A percentile compares a stretch with the other conserved stretches of the same genome.
These are phyloP conservation scores for Cepphus grylle DNA, from an alignment of 2,113 vertebrate species.

Conservation along the genomic window DNA sequence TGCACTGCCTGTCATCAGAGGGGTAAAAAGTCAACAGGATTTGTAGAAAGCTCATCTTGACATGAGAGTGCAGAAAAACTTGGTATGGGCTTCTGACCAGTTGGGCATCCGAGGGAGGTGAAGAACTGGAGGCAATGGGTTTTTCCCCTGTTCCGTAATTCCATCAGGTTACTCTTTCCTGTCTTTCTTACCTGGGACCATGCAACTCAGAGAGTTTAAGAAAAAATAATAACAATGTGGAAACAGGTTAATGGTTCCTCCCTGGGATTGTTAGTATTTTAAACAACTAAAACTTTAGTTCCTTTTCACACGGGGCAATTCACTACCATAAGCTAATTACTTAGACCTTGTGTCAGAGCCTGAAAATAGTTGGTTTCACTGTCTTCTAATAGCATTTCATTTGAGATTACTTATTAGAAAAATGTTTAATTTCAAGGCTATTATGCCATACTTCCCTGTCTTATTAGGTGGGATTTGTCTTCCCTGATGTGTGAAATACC, in stretches of 20 bases:
- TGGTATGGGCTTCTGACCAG: accelerated
- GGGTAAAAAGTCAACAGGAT: background rate
- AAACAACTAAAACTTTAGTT: background rate
- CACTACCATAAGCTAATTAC: background rate
- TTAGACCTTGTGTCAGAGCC: background rate
- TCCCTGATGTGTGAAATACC: background rate
- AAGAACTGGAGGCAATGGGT: background rate
- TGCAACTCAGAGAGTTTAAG: background rate
- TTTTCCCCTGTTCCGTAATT: background rate
- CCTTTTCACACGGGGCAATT: background rate
- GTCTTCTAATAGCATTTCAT: background rate
- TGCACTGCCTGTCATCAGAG: background rate
- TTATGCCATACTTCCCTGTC: background rate
- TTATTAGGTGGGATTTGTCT: background rate
- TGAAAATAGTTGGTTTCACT: background rate
- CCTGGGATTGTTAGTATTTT: background rate
- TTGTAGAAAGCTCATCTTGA: background rate
- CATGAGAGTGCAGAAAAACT: background rate
- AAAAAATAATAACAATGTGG: background rate
- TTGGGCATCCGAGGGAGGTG: background rate
- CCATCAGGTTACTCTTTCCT: background rate
- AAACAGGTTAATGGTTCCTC: background rate
- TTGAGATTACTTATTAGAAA: background rate
- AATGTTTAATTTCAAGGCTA: background rate
- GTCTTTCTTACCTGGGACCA: background rate